Evolutionary conservation across 2,888 invertebrate species (phyloP), one percentile per base, ranked within the genome.

Genomic region (Operophtera brumata): DNA sequence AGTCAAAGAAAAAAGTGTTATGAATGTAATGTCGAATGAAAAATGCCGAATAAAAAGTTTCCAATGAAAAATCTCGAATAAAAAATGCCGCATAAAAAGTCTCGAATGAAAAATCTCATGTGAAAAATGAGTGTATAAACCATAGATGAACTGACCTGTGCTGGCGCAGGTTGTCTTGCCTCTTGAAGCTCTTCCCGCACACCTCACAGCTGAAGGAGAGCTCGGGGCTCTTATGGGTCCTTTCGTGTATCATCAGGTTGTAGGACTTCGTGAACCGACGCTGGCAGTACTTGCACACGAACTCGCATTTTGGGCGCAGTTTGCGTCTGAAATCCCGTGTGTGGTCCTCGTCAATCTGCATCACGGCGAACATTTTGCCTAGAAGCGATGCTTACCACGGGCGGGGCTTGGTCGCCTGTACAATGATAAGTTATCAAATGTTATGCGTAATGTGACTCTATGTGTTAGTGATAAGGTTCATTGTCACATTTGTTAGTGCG

Each of bases 221-320:
- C 91, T 99, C 98, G 62, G 95, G 95, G 84, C 98, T 97, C 87
- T 97, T 97, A 92, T 99, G 99, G 74, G 98, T 98, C 86, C 98
- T 93, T 88, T 99, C 99, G 92, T 99, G 99, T 77, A 99, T 99
- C 93, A 99, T 94, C 84, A 99, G 93, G 91, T 99, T 99, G 92
- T 99, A 99, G 69, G 97, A 96, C 92, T 99, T 99, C 80, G 97
- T 98, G 92, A 99, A 99, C 86, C 98, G 94, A 79, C 99, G 94
- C 87, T 96, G 96, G 92, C 99, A 99, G 92, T 96, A 99, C 90
- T 97, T 97, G 94, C 99, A 99, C 84, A 99, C 97, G 91, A 97
- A 99, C 91, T 99, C 98, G 92, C 98, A 98, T 92, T 98, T 97
- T 78, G 96, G 94, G 82, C 96, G 93, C 94, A 95, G 95, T 91